These are phyloP conservation scores for Herpetotheres cachinnans DNA, from an alignment of 2,113 vertebrate species.

Conservation along the genomic window DNA sequence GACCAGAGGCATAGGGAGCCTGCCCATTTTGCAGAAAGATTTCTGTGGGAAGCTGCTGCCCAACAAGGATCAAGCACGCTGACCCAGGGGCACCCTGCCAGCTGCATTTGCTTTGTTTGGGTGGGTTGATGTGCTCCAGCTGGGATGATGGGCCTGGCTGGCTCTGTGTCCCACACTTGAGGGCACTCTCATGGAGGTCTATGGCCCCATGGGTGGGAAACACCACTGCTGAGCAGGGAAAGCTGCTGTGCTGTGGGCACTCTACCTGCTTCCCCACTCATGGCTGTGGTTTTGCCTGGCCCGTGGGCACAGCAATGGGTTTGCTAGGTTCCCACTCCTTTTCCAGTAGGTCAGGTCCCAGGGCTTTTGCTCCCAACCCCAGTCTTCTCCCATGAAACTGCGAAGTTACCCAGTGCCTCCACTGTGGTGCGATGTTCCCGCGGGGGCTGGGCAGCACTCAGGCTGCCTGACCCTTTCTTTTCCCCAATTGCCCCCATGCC, in stretches of 20 bases:
- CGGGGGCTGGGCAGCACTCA: background rate
- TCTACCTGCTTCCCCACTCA: too few relatives aligned
- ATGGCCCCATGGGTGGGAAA: rapidly evolving
- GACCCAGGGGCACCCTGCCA: background rate
- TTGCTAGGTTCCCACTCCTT: background rate
- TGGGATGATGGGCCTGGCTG: background rate
- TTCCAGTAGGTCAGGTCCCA: background rate
- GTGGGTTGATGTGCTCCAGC: background rate
- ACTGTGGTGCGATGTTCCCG: background rate
- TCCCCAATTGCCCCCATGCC: background rate
- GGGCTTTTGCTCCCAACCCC: background rate
- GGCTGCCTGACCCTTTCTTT: background rate
- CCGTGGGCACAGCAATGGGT: background rate
- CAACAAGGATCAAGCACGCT: background rate
- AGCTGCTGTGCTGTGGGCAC: background rate
- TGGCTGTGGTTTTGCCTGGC: background rate
- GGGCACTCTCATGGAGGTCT: background rate
- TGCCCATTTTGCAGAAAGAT: background rate
- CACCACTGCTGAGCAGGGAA: background rate
- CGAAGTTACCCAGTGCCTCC: background rate
- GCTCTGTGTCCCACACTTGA: background rate
- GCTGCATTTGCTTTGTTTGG: rapidly evolving
- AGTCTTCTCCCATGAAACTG: background rate
- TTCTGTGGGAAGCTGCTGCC: background rate
- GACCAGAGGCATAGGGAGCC: background rate